Evolutionary conservation across 1,140 invertebrate genomes (phyloP).

Genomic region (Lepidostoma basale): DNA sequence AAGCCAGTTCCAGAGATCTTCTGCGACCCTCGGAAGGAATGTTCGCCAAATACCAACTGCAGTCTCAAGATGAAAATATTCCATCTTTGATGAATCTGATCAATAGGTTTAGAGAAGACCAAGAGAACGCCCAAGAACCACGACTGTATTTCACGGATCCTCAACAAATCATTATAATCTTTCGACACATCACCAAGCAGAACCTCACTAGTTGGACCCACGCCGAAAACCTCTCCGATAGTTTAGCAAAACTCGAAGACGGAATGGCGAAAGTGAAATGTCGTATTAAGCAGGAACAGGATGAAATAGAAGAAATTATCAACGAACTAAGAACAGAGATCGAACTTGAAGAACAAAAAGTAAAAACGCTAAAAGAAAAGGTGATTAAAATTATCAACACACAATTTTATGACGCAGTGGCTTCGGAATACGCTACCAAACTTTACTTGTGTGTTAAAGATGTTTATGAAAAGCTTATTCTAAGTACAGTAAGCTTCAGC

Average conservation of each 20-base stretch:
- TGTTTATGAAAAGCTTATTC: slow-evolving; percentile 68
- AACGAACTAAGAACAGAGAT: slow-evolving; percentile 44
- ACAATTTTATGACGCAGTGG: slow-evolving; percentile 59
- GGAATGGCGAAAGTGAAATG: slow-evolving; percentile 53
- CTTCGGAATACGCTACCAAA: slow-evolving; percentile 63
- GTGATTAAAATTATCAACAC: slow-evolving; percentile 56
- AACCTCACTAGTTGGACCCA: slow-evolving; percentile 69
- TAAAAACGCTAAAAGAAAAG: slow-evolving; percentile 54
- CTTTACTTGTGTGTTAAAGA: slow-evolving; percentile 68
- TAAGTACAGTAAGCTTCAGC: slow-evolving; percentile 61
- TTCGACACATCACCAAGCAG: slow-evolving; percentile 66
- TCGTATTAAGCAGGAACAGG: slow-evolving; percentile 51
- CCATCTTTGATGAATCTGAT: slow-evolving; percentile 49
- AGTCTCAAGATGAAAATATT: neutral
- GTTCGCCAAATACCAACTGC: slow-evolving; percentile 15
- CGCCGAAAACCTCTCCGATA: slow-evolving; percentile 65
- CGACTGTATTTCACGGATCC: slow-evolving; percentile 65
- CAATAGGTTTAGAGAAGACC: slow-evolving; percentile 55
- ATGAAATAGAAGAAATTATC: slow-evolving; percentile 50
- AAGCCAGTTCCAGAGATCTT: neutral
- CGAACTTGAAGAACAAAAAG: slow-evolving; percentile 53
- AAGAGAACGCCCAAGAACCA: slow-evolving; percentile 54
- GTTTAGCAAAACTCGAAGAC: slow-evolving; percentile 60
- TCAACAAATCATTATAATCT: slow-evolving; percentile 61
- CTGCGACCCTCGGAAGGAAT: slow-evolving; percentile 15